Conservation (phyloP, 2,888 invertebrate genomes). For the Leptinotarsa haldemani region DNA sequence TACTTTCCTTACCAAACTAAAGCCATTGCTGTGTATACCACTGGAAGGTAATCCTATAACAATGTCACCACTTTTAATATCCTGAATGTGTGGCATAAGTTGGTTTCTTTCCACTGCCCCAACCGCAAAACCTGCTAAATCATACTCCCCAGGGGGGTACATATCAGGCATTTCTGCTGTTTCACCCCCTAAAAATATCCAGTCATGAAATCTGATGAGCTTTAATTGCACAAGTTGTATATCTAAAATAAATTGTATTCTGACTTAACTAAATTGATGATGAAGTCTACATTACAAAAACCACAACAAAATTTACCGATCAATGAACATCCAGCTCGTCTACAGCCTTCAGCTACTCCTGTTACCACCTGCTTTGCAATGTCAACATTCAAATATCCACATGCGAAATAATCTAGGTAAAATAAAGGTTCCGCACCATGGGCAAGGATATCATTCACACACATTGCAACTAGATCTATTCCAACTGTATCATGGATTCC, state of each 20-base stretch:
- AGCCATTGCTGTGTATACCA: conserved; percentile 96
- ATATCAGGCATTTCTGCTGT: conserved; percentile 98
- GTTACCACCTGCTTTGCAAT: conserved; percentile 82
- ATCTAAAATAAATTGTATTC: background rate
- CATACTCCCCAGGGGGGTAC: conserved; percentile 89
- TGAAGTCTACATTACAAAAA: background rate
- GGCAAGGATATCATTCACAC: conserved; percentile 95
- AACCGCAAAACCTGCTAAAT: conserved; percentile 95
- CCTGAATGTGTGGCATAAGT: conserved; percentile 76
- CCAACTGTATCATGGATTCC: conserved; percentile 87
- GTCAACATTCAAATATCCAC: conserved; percentile 83
- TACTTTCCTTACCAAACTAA: conserved; percentile 86
- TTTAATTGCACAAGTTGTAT: background rate
- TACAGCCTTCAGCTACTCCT: conserved; percentile 91
- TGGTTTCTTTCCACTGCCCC: conserved; percentile 86
- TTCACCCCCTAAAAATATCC: conserved; percentile 79
- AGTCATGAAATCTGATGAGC: background rate
- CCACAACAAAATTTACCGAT: conserved; percentile 74
- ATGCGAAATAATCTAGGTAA: conserved; percentile 97
- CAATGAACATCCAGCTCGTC: conserved; percentile 85
- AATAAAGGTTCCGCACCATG: conserved; percentile 96
- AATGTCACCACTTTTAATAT: conserved; percentile 80
- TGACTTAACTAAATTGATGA: too few species aligned
- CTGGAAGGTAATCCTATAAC: conserved; percentile 89
- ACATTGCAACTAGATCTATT: conserved; percentile 97